phyloP scores from a whole-genome alignment of 2,888 invertebrate species.

The Meliscaeva auricollis region DNA sequence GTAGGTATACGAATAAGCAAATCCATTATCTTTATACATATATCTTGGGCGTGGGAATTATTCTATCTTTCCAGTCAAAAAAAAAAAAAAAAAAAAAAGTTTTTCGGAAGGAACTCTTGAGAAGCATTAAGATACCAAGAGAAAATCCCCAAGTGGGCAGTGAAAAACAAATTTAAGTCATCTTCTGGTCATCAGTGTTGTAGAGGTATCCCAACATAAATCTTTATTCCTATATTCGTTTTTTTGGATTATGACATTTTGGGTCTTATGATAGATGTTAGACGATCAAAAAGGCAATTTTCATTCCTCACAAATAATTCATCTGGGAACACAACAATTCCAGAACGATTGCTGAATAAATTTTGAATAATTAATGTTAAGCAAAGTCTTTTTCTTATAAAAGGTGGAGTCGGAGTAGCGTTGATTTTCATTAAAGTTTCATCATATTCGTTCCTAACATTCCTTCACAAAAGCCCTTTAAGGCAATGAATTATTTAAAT shows the following conservation, averaged over 20 bases:
- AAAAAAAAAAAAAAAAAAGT: too few species aligned
- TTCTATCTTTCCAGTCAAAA: neutral
- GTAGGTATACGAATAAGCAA: neutral
- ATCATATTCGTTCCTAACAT: neutral
- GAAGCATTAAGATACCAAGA: constrained; percentile 6
- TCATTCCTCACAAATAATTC: constrained; percentile 2
- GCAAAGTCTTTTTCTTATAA: neutral
- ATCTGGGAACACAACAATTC: constrained; percentile 5
- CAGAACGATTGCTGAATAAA: constrained; percentile 27
- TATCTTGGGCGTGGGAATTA: neutral
- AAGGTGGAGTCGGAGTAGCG: neutral
- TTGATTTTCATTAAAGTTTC: constrained; percentile 22
- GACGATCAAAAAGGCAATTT: neutral
- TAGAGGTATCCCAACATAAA: neutral
- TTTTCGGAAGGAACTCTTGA: neutral
- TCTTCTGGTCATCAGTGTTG: neutral
- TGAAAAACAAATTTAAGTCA: constrained; percentile 14
- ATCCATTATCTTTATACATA: constrained; percentile 25
- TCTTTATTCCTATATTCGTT: neutral
- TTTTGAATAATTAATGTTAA: constrained; percentile 26
- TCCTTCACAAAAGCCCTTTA: constrained; percentile 3
- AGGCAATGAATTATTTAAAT: constrained; percentile 9
- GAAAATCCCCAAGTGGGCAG: constrained; percentile 10
- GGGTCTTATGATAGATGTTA: neutral
- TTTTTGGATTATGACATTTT: neutral